Evolutionary conservation across 1,140 invertebrate species (phyloP), one percentile per base, ranked within the genome.

Genomic region (Spodoptera frugiperda): DNA sequence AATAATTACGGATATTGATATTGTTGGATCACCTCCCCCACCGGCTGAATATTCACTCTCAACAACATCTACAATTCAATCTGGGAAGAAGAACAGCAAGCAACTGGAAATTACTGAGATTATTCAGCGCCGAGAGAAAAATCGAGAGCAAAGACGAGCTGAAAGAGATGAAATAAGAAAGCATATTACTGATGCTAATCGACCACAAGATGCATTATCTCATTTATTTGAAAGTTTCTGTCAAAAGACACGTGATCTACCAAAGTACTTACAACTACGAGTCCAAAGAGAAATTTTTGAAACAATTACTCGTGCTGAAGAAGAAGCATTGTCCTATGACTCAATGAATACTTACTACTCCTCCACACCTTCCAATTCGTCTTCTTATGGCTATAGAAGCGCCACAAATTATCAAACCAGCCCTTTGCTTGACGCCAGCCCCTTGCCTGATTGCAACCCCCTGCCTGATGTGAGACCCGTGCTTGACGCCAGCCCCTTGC

Each of bases 141-240:
- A 63, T 54, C 53, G 53, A 3, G 53, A 54, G 53, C 53, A 74
- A 63, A 76, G 54, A 67, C 17, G 61, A 78, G 15, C 5, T 75
- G 10, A 73, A 78, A 48, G 73, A 72, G 65, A 76, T 48, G 72
- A 61, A 55, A 30, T 70, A 19, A 63, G 67, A 44, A 49, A 53
- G 51, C 72, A 76, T n/a, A 46, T 53, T 57, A 51, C 59, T 15
- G 78, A 79, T 11, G 53, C 68, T 53, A 77, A 74, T 59, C 72
- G 72, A 73, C 67, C 57, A 12, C 53, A 17, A 54, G 77, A 79
- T 71, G 74, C 74, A 65, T 48, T 78, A 17, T 70, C 71, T 10
- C 65, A 83, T 63, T 71, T 81, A 25, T 81, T 81, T 77, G 59
- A 63, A n/a, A 79, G 79, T 65, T 30, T 81, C 21, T 83, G 70